These are phyloP conservation scores for Apodemus sylvaticus DNA, from an alignment of 2,113 vertebrate species.

Conservation along the genomic window DNA sequence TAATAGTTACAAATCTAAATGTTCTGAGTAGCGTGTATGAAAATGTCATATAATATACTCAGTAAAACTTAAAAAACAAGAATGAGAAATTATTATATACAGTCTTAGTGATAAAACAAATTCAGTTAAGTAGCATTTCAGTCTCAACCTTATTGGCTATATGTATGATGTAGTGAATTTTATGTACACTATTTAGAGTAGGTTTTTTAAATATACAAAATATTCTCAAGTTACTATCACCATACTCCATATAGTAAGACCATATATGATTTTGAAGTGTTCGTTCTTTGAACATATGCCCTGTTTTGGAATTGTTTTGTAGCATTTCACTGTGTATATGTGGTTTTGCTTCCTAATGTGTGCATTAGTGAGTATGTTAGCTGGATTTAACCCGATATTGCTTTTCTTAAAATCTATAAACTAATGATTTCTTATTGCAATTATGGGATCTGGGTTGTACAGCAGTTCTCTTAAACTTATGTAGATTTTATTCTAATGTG, in stretches of 20 bases:
- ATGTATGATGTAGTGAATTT: neutral
- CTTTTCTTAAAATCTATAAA: neutral
- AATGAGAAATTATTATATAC: neutral
- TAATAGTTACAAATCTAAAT: slow-evolving; percentile 7
- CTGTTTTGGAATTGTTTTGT: neutral
- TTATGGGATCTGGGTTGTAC: neutral
- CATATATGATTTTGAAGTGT: neutral
- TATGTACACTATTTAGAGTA: neutral
- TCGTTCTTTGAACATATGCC: too few relatives aligned
- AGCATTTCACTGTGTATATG: neutral
- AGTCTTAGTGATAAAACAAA: neutral
- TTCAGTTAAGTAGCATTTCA: neutral
- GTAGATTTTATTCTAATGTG: neutral
- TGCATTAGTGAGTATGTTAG: neutral
- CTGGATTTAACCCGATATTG: neutral
- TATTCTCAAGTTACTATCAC: neutral
- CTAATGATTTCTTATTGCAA: neutral
- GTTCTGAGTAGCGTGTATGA: neutral
- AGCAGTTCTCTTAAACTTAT: neutral
- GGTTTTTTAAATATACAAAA: neutral
- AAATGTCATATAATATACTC: neutral
- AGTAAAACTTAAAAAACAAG: neutral
- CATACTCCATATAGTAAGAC: neutral
- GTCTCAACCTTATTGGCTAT: neutral
- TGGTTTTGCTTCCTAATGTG: neutral